These are phyloP conservation scores for Archivesica marissinica DNA, from an alignment of 1,140 invertebrate genomes.

Conservation along the genomic window DNA sequence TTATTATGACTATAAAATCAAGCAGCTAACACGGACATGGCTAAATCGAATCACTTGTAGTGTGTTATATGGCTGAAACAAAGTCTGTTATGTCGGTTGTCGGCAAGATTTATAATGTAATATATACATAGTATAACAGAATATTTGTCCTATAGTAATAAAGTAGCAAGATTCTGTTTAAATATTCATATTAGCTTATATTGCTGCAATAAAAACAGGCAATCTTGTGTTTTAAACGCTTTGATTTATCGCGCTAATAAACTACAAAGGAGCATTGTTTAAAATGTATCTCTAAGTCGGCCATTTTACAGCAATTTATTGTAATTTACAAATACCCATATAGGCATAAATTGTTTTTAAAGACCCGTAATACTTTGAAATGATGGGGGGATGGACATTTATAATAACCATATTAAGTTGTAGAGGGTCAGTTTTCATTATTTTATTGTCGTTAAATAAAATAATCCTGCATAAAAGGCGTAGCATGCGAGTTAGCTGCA, in stretches of 20 bases:
- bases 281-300: constrained; percentile 26
- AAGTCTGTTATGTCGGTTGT: too few species aligned
- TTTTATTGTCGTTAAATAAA: constrained; percentile 57
- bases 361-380: constrained; percentile 56
- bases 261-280: constrained; percentile 40
- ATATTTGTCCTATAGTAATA: background rate
- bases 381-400: constrained; percentile 36
- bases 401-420: constrained; percentile 46
- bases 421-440: constrained; percentile 19
- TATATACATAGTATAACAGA: too few species aligned
- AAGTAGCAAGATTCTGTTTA: constrained; percentile 11
- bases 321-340: constrained; percentile 58
- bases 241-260: constrained; percentile 45
- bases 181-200: constrained; percentile 46
- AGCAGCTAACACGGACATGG: too few species aligned
- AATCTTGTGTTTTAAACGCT: constrained; percentile 33
- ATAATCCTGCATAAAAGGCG: constrained; percentile 37
- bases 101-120: too few species aligned
- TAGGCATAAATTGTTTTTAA: constrained; percentile 59
- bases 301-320: constrained; percentile 28
- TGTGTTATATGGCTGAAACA: too few species aligned
- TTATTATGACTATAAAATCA: too few species aligned
- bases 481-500: background rate
- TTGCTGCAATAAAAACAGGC: constrained; percentile 37
- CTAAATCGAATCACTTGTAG: too few species aligned